A percentile compares a stretch with the other conserved stretches of the same genome.
Conservation (phyloP, 2,888 invertebrate genomes). For the Laothoe populi region DNA sequence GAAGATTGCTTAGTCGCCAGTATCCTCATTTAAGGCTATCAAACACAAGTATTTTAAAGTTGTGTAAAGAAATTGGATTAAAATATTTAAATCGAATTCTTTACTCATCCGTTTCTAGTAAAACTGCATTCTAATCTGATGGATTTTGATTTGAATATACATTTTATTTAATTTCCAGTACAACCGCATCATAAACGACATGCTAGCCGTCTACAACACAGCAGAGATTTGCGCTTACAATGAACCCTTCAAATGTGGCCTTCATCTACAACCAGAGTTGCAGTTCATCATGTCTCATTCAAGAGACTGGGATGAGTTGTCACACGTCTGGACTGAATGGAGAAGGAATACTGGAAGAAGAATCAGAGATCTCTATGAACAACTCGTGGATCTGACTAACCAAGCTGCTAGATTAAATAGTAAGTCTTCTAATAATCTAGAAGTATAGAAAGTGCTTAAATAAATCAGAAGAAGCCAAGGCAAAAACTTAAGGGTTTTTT, state of each 20-base stretch:
- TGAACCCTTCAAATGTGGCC: constrained; percentile 92
- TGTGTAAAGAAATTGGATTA: no score
- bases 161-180: constrained; percentile 84
- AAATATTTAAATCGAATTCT: no score
- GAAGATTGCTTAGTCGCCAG: no score
- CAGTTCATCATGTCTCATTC: constrained; percentile 90
- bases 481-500: no score
- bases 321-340: constrained; percentile 96
- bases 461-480: not conserved
- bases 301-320: constrained; percentile 94
- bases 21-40: no score
- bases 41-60: no score
- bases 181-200: constrained; percentile 94
- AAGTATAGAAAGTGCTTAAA: not conserved
- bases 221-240: constrained; percentile 94
- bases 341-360: constrained; percentile 92
- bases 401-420: constrained; percentile 92
- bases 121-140: no score
- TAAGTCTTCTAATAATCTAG: constrained; percentile 75
- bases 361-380: constrained; percentile 91
- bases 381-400: constrained; percentile 91
- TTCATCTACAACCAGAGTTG: constrained; percentile 92
- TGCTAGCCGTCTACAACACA: constrained; percentile 94
- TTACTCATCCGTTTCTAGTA: no score
- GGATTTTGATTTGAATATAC: no score